Percentiles rank a stretch among this genome's conserved stretches.
phyloP scores from a whole-genome alignment of 2,113 vertebrate genomes.

The Solenodon paradoxus region DNA sequence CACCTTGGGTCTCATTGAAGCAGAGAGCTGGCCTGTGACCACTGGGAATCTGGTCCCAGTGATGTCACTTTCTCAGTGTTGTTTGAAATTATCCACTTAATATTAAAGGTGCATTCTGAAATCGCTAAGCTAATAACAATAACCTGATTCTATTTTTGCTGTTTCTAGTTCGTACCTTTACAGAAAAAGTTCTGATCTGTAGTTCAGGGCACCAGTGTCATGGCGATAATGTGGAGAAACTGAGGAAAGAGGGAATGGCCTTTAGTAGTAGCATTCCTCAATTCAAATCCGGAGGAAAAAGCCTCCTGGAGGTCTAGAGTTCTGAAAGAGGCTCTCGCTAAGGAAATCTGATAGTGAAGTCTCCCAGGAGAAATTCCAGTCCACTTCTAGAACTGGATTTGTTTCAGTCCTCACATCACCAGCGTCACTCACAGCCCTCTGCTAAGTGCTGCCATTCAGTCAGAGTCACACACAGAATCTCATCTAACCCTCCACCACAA shows the following conservation, averaged over 20 bases:
- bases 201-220: not conserved
- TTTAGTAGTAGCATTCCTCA: not conserved
- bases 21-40: not conserved
- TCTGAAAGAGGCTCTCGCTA: not conserved
- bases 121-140: not conserved
- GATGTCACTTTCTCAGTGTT: not conserved
- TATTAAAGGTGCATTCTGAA: not conserved
- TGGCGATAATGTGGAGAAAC: not conserved
- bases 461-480: not conserved
- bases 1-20: not conserved
- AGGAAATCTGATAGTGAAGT: not conserved
- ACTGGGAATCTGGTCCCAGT: not conserved
- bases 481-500: not conserved
- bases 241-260: not conserved
- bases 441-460: accelerated
- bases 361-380: not conserved
- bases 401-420: too few relatives aligned
- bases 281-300: not conserved
- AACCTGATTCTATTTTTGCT: not conserved
- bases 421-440: accelerated
- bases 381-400: not conserved
- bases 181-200: not conserved
- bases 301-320: not conserved
- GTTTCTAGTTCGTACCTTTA: not conserved
- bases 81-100: not conserved